These are phyloP conservation scores for Lepidurus apus DNA, from an alignment of 1,140 invertebrate genomes.

Conservation along the genomic window DNA sequence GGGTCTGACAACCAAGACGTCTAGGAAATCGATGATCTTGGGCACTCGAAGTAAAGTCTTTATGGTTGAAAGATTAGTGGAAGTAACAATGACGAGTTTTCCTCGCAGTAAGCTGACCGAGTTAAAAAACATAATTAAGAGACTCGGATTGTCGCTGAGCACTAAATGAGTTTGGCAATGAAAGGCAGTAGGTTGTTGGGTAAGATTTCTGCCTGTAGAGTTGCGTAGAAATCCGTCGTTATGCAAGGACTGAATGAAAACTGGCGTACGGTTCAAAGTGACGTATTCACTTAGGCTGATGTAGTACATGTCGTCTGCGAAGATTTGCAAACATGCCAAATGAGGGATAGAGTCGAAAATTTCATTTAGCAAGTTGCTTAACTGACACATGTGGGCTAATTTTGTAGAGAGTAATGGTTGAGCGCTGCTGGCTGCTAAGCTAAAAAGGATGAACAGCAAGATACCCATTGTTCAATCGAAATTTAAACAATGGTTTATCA, in stretches of 20 bases:
- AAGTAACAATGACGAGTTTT: background rate
- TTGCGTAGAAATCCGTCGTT: background rate
- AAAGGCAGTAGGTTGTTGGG: background rate
- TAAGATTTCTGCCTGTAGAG: background rate
- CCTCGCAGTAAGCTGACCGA: background rate
- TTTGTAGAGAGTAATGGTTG: background rate
- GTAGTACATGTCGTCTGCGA: background rate
- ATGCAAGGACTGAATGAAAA: background rate
- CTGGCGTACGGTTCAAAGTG: background rate
- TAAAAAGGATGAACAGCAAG: background rate
- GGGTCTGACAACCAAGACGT: background rate
- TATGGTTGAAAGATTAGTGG: background rate
- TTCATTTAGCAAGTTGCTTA: background rate
- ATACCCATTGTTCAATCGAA: no score
- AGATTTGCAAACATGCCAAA: background rate
- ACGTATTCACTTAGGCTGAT: background rate
- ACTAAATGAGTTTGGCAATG: background rate
- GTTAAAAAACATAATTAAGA: background rate
- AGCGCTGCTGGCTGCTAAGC: background rate
- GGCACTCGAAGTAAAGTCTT: background rate
- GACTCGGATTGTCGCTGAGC: background rate
- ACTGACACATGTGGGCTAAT: background rate
- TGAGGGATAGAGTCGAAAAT: background rate
- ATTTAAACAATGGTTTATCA: no score
- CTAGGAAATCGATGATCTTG: background rate